Base-by-base conservation (phyloP, 2,797 vertebrate genomes). In the Takifugu rubripes region DNA sequence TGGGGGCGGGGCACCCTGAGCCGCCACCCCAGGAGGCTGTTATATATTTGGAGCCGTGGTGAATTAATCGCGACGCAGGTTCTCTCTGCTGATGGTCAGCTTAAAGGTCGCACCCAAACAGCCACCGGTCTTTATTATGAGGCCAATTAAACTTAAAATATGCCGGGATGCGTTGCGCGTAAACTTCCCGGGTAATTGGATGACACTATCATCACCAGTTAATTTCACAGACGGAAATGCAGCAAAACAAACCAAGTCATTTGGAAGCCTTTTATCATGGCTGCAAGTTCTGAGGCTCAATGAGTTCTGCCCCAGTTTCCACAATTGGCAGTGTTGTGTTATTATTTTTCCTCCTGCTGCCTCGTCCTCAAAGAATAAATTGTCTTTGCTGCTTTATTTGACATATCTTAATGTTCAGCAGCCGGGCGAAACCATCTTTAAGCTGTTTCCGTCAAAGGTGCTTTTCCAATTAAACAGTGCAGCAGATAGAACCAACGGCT, bases 201-300 rank as follows among this genome's bases (percentile, higher is more conserved):
- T 78, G 74, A 80, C 75, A 67, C 72, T 82, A 82, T 80, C 72
- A 75, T 70, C 70, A 62, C 55, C 52, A 73, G 70, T 72, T 76
- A 73, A 85, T 81, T 84, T 81, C 74, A 72, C 77, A 81, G 76
- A 68, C 58, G 68, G 66, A 66, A 76, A 84, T 64, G 71, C 70
- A 79, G 72, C 72, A 77, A 85, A 82, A 85, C 77, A 82, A 83
- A 78, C 72, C 64, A 49, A 84, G 71, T 78, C 74, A 79, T 83
- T 75, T 68, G 78, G 74, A 84, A 85, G 81, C 70, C 53, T 75
- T 80, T 77, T 71, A 77, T 85, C 79, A 67, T 54, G 54, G 72
- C 70, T 74, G 52, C n/a, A 50, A 68, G 49, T 81, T 82, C 64
- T 56, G 61, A 75, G 68, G 67, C 68, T 73, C 59, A 66, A 49